Evolutionary conservation across 2,113 vertebrate genomes (phyloP), one percentile per base, ranked within the genome.

Genomic region (Corvus moneduloides): DNA sequence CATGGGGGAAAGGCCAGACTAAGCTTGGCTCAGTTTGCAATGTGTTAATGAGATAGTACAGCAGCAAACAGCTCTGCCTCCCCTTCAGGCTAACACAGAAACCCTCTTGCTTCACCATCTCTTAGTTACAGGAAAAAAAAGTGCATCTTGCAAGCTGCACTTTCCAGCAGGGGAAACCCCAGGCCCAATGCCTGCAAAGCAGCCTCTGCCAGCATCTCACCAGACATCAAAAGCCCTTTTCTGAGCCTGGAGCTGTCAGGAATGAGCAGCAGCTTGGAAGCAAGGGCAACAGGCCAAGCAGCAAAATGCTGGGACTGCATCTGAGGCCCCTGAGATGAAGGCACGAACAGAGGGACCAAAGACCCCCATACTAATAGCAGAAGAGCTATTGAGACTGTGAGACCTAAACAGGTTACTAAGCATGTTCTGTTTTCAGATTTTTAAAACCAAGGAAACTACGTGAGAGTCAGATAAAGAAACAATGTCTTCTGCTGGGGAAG

Each of bases 221-320:
- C 88, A 95, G 76, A 84, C 80, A 89, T 90, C 91, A 96, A 94
- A 96, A 93, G 64, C 73, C 46, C 27, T 27, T 71, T 79, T 52
- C 80, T 84, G 80, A 84, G 94, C 77, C 84, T 78, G 69, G 44
- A 84, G 93, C 86, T 55, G 48, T 67, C 64, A 74, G 83, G 52
- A 95, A 81, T 7, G 43, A 90, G 73, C 79, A 73, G 68, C 51
- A 88, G 83, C 55, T 62, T 67, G 64, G 59, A 86, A 90, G 39
- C 16, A 73, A 67, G 16, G 41, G 63, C 64, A 93, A 83, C 13
- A 9, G 7, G 30, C 87, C 67, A 90, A 90, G 43, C 55, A 73
- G 33, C 39, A 83, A 80, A 80, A 69, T 6, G 12, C 43, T 84
- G 20, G n/a, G 59, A 49, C 55, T 63, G 33, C 27, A 74, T 71